Evolutionary conservation across 2,888 invertebrate genomes (phyloP).

Genomic region (Arge pagana): DNA sequence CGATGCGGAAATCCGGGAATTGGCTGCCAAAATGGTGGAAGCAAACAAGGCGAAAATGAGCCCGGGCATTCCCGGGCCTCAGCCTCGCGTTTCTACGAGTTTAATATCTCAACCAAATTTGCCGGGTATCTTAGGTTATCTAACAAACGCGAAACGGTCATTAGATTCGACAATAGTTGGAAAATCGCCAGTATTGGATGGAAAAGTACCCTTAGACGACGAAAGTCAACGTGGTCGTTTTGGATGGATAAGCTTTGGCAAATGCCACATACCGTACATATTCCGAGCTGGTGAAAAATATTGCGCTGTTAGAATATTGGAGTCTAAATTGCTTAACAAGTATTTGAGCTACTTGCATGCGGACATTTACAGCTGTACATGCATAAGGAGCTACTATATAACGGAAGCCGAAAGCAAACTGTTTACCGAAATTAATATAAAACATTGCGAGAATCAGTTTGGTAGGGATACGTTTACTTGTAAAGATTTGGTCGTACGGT

Average conservation of each 20-base stretch:
- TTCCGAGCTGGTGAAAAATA: slow-evolving; percentile 82
- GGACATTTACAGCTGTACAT: slow-evolving; percentile 89
- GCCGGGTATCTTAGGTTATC: slow-evolving; percentile 49
- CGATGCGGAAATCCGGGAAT: slow-evolving; percentile 84
- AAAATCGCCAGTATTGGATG: slow-evolving; percentile 44
- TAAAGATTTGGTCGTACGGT: slow-evolving; percentile 86
- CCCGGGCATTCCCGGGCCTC: slow-evolving; percentile 35
- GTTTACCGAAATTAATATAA: slow-evolving; percentile 89
- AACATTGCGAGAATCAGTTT: slow-evolving; percentile 89
- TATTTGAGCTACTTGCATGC: slow-evolving; percentile 87
- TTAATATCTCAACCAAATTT: slow-evolving; percentile 46
- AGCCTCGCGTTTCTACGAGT: slow-evolving; percentile 35
- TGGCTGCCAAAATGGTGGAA: slow-evolving; percentile 87
- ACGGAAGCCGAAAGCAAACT: slow-evolving; percentile 88
- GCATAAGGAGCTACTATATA: slow-evolving; percentile 90
- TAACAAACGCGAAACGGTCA: slow-evolving; percentile 51
- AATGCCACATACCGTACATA: slow-evolving; percentile 86
- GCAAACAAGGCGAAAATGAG: slow-evolving; percentile 71
- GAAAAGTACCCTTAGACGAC: slow-evolving; percentile 67
- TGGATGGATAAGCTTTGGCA: slow-evolving; percentile 89
- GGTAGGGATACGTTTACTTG: slow-evolving; percentile 85
- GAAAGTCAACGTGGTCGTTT: slow-evolving; percentile 82
- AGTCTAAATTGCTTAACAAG: slow-evolving; percentile 86
- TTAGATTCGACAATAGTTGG: slow-evolving; percentile 34
- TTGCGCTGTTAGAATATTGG: slow-evolving; percentile 93